Evolutionary conservation across 2,888 invertebrate species (phyloP).

Genomic region (Zaprionus bogoriensis): DNA sequence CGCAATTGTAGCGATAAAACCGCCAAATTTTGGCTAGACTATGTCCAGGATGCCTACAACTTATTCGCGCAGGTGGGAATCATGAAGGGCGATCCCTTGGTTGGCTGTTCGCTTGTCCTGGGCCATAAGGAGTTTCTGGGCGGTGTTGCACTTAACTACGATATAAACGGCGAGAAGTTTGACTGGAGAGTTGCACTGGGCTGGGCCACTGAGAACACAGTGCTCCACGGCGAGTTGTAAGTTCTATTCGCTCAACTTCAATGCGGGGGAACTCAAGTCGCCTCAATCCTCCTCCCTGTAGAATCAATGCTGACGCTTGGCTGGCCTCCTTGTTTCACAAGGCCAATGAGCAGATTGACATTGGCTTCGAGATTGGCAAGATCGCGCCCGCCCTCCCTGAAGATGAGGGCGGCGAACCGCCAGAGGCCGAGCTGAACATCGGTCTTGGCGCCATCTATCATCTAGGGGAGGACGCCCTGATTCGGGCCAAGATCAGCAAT

Average conservation of each 20-base stretch:
- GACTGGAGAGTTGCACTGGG: conserved; percentile 96
- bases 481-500: conserved; percentile 96
- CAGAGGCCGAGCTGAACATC: conserved; percentile 89
- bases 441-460: conserved; percentile 93
- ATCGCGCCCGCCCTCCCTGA: background rate
- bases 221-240: conserved; percentile 96
- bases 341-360: conserved; percentile 41
- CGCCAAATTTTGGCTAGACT: conserved; percentile 92
- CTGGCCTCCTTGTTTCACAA: conserved; percentile 57
- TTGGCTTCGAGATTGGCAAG: conserved; percentile 39
- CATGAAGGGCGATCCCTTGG: conserved; percentile 87
- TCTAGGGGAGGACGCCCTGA: conserved; percentile 90
- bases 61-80: conserved; percentile 91
- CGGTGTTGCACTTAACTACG: conserved; percentile 93
- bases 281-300: conserved; percentile 1
- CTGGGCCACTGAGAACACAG: conserved; percentile 92
- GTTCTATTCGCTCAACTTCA: too few relatives aligned
- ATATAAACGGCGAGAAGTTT: conserved; percentile 92
- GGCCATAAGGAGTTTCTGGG: conserved; percentile 95
- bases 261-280: too few relatives aligned
- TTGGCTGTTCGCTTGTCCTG: conserved; percentile 91
- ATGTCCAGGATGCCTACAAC: conserved; percentile 90
- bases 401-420: background rate
- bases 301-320: conserved; percentile 38
- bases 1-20: conserved; percentile 83